phyloP scores from a whole-genome alignment of 1,140 invertebrate genomes.

The Eupeodes corollae region DNA sequence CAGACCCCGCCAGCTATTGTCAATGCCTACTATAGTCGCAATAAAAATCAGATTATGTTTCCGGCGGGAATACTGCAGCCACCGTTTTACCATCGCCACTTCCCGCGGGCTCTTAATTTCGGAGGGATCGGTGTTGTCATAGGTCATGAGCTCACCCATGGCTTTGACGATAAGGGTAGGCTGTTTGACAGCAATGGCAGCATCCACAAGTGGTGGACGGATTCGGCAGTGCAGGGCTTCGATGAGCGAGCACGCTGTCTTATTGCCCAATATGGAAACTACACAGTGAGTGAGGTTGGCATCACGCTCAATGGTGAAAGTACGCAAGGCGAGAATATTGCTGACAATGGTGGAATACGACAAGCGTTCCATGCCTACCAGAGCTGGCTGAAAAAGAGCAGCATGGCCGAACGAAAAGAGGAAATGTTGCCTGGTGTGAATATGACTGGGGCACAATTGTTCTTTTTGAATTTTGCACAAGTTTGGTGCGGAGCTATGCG shows the following conservation, averaged over 20 bases:
- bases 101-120: slow-evolving; percentile 84
- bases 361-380: slow-evolving; percentile 79
- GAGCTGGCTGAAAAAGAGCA: slow-evolving; percentile 42
- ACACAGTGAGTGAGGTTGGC: slow-evolving; percentile 52
- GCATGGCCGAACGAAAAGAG: slow-evolving; percentile 38
- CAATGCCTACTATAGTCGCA: slow-evolving; percentile 94
- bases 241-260: slow-evolving; percentile 80
- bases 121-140: slow-evolving; percentile 92
- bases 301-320: slow-evolving; percentile 54
- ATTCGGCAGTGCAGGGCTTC: slow-evolving; percentile 77
- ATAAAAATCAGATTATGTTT: slow-evolving; percentile 93
- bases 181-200: slow-evolving; percentile 90
- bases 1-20: slow-evolving; percentile 86
- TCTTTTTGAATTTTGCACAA: slow-evolving; percentile 87
- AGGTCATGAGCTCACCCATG: slow-evolving; percentile 88
- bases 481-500: slow-evolving; percentile 23
- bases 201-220: slow-evolving; percentile 94
- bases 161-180: slow-evolving; percentile 87
- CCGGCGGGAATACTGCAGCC: slow-evolving; percentile 90
- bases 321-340: slow-evolving; percentile 74
- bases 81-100: slow-evolving; percentile 77
- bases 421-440: slow-evolving; percentile 64
- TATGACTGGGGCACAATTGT: slow-evolving; percentile 71
- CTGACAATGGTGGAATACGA: slow-evolving; percentile 85
- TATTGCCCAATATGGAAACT: slow-evolving; percentile 81